Conservation (phyloP, 2,797 vertebrate genomes). For the Spinus pinus region DNA sequence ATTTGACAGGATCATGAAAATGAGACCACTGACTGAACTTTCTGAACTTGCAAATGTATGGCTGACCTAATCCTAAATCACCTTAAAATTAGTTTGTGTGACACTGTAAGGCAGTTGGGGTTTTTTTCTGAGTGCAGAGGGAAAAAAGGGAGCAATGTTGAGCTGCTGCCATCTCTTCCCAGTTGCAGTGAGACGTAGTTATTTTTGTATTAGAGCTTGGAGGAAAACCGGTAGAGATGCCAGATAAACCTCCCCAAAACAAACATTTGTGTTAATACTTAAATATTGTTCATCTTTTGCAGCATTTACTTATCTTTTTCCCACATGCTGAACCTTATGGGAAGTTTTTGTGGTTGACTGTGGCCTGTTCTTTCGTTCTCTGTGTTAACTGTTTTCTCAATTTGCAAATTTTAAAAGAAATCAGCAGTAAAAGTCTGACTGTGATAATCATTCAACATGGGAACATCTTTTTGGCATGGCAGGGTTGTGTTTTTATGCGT, state of each 20-base stretch:
- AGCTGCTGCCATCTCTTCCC: constrained; percentile 36
- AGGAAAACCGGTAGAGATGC: not conserved
- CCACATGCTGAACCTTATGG: constrained; percentile 58
- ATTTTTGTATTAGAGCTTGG: constrained; percentile 45
- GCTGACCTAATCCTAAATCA: not conserved
- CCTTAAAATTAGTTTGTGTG: not conserved
- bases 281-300: constrained; percentile 47
- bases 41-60: not conserved
- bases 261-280: constrained; percentile 58
- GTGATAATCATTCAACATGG: fast-evolving
- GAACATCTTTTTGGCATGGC: not conserved
- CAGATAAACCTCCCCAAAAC: constrained; percentile 55
- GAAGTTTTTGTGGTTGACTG: constrained; percentile 43
- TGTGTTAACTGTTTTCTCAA: not conserved
- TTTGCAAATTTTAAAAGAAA: constrained; percentile 15
- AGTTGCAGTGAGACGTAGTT: not conserved
- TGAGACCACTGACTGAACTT: not conserved
- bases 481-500: not conserved
- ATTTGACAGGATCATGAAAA: not conserved
- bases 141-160: constrained; percentile 8
- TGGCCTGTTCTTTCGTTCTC: not conserved
- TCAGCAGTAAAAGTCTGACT: not conserved
- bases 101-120: not conserved
- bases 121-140: not conserved
- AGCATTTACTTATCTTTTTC: constrained; percentile 50